Evolutionary conservation across 2,888 invertebrate species (phyloP).

Genomic region (Noctua fimbriata): DNA sequence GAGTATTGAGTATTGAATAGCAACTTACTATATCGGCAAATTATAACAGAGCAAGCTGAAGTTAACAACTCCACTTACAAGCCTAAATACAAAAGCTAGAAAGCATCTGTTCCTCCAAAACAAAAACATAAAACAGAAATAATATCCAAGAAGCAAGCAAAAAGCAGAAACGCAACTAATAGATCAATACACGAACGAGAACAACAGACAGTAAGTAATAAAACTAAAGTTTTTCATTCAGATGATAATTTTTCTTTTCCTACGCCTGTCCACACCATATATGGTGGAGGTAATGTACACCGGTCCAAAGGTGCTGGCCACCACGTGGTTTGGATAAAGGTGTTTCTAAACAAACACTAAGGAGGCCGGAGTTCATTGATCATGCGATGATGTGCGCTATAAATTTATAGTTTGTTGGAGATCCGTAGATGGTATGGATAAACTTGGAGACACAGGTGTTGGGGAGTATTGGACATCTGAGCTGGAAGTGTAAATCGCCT

Average conservation of each 20-base stretch:
- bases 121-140: conserved; percentile 31
- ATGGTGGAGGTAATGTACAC: conserved; percentile 51
- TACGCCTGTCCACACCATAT: conserved; percentile 61
- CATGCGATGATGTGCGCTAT: conserved; percentile 52
- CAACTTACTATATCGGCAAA: not conserved
- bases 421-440: conserved; percentile 44
- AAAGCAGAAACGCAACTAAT: conserved; percentile 34
- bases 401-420: conserved; percentile 54
- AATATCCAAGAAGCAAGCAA: conserved; percentile 32
- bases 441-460: conserved; percentile 24
- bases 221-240: conserved; percentile 57
- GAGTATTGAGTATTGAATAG: too few relatives aligned
- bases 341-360: conserved; percentile 68
- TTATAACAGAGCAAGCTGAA: conserved; percentile 35
- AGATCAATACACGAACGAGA: conserved; percentile 54
- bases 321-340: conserved; percentile 66
- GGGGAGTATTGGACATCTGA: conserved; percentile 8
- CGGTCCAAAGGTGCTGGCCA: conserved; percentile 61
- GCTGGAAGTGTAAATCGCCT: not conserved
- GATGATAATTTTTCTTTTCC: conserved; percentile 57
- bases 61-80: conserved; percentile 3
- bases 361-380: conserved; percentile 65
- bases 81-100: conserved; percentile 14
- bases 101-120: conserved; percentile 52
- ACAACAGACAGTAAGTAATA: conserved; percentile 36